Percentiles rank a stretch among this genome's conserved stretches.
Evolutionary conservation across 2,113 vertebrate species (phyloP).

Genomic region (Sinocyclocheilus rhinocerous): DNA sequence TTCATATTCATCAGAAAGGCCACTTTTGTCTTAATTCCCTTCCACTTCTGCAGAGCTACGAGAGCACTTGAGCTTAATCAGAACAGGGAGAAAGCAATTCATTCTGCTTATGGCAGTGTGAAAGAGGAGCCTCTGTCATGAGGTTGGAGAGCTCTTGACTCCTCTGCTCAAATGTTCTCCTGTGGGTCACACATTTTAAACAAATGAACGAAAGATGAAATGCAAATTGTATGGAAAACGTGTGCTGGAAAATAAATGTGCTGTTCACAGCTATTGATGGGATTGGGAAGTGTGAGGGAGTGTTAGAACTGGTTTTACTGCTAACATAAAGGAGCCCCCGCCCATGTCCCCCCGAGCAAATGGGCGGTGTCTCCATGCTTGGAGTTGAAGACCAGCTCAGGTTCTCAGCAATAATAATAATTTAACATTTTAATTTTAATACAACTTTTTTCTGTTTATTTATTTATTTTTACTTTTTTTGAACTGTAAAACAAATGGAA

Average conservation of each 20-base stretch:
- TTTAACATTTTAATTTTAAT: not conserved
- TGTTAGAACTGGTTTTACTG: constrained; percentile 23
- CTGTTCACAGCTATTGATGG: constrained; percentile 7
- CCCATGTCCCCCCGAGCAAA: not conserved
- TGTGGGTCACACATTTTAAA: constrained; percentile 55
- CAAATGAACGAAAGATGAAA: constrained; percentile 72
- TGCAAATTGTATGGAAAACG: constrained; percentile 70
- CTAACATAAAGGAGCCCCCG: constrained; percentile 10
- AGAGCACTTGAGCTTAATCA: constrained; percentile 32
- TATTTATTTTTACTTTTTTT: not conserved
- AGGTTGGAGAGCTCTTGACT: constrained; percentile 4
- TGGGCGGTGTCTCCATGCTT: not conserved
- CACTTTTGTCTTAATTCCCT: constrained; percentile 31
- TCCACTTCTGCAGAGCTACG: not conserved
- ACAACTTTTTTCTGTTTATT: too few species aligned
- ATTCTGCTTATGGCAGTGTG: constrained; percentile 14
- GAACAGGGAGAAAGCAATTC: not conserved
- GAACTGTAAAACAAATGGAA: not conserved
- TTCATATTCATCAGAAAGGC: constrained; percentile 10
- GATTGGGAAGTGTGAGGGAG: not conserved
- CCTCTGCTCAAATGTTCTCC: not conserved
- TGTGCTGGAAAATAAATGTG: constrained; percentile 27
- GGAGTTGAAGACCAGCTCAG: not conserved
- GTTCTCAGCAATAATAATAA: not conserved
- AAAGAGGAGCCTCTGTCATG: constrained; percentile 15